These are phyloP conservation scores for Leptonema lineaticorne DNA, from an alignment of 1,140 invertebrate genomes.

Conservation along the genomic window DNA sequence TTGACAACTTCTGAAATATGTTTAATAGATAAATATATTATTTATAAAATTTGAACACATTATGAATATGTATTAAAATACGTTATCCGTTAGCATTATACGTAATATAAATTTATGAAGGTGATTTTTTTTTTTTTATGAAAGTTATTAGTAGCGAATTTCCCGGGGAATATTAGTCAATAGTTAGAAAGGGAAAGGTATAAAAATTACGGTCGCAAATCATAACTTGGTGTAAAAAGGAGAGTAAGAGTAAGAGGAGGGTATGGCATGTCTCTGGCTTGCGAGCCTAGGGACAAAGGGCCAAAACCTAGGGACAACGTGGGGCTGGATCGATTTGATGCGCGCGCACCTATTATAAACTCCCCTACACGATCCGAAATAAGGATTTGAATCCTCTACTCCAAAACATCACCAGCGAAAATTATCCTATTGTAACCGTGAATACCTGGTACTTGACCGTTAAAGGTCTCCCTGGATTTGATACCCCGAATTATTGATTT, in stretches of 20 bases:
- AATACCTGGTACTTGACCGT: background rate
- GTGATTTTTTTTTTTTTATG: no score
- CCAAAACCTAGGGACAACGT: background rate
- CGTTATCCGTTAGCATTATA: no score
- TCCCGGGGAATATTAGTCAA: constrained; percentile 15
- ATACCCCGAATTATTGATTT: background rate
- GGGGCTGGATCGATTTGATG: constrained; percentile 13
- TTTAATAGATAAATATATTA: no score
- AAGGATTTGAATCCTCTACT: no score
- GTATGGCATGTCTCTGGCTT: constrained; percentile 1
- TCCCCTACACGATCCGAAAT: background rate
- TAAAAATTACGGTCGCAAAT: constrained; percentile 19
- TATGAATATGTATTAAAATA: no score
- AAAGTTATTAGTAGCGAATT: constrained; percentile 1
- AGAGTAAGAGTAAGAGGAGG: no score
- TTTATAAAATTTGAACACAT: no score
- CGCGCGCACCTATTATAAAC: background rate
- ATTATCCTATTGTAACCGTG: background rate
- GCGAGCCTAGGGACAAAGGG: background rate
- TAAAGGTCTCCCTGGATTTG: background rate
- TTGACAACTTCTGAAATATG: no score
- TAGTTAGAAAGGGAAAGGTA: constrained; percentile 10
- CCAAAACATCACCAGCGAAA: no score
- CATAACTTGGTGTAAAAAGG: no score
- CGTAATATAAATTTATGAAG: no score